Evolutionary conservation across 2,888 invertebrate species (phyloP), one percentile per base, ranked within the genome.

Genomic region (Chloromyia formosa): DNA sequence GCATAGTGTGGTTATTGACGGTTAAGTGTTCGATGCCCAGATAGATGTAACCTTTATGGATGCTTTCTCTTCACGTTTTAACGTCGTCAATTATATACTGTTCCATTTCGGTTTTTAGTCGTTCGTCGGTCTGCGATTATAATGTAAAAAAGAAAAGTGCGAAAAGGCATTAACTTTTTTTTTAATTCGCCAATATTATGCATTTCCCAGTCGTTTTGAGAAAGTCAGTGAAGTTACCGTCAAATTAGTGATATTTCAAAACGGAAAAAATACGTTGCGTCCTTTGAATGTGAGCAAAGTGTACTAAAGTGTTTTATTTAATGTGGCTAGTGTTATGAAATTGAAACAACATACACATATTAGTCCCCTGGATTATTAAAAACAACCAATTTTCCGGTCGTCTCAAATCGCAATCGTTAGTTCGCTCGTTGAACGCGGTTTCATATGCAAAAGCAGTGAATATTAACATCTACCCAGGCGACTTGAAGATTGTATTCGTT

Each of bases 1-100:
- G 27, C 27, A 40, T 66, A 45, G 66, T 66, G 66, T 35, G 18
- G 42, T 62, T 49, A 23, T 12, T 62, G 66, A 66, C 66, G 20
- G 66, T 66, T 66, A 9, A 66, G 66, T 49, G 66, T 22, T 66
- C 16, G n/a, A 14, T 49, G 66, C 20, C 20, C 42, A 66, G 42
- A 66, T 66, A 20, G 45, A 66, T 66, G 71, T 71, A 58, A 58
- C 58, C 71, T 71, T 71, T 69, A 20, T 71, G 71, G 71, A 71
- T 71, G 71, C 71, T 71, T 71, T 71, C 71, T 71, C 71, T 71
- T 56, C 35, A 27, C 23, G 71, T 22, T 56, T 14, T 71, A 16
- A 54, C 23, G 56, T 71, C 71, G 71, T 56, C 58, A 71, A 66
- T 71, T 20, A 58, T 56, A 14, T 20, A 45, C 45, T 69, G 71